Base-by-base conservation (phyloP, 35 echinoderm and acorn worm species). In the Holothuria glaberrima region DNA sequence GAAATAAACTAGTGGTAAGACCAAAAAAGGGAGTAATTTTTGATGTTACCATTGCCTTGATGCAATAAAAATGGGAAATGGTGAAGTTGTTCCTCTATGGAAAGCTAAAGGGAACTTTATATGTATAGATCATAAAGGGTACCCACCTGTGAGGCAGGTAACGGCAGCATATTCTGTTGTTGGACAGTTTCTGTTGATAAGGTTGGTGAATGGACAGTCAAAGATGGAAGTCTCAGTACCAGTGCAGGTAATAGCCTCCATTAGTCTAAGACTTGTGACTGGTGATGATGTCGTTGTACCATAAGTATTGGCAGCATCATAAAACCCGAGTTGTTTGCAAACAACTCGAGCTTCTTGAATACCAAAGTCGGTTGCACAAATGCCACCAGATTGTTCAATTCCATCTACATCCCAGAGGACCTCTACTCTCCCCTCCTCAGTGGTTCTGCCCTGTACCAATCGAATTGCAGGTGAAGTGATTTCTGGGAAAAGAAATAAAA, bases 111-210 rank as follows among this genome's bases (percentile, higher is more conserved):
- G 50, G 13, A 9, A 54, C 5, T 54, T 54, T 14, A 54, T 14
- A 9, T 14, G 12, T 54, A 9, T 14, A 46, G 44, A 46, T 4
- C 4, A 46, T 58, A 0, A 54, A 59, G 29, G 79, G 22, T 50
- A 14, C 35, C 48, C 29, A 82, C 79, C 79, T 58, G 79, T 36
- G 19, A 82, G 28, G 50, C 79, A 82, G 7, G 20, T n/a, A 26
- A 82, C 79, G 7, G 48, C 79, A 82, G 79, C 48, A 14, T 50
- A n/a, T 17, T 27, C 50, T 48, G 44, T 18, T 0, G 50, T 28
- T 58, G 36, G 27, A 60, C 79, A 82, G 19, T 82, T 82, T 6
- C 18, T 82, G 57, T 82, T 82, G 79, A 82, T 33, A 24, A 82
- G 21, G 21, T 9, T 58, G 9, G 50, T 59, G 13, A n/a, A 57